Evolutionary conservation across 2,888 invertebrate species (phyloP), one percentile per base, ranked within the genome.

Genomic region (Calameuta idolon): DNA sequence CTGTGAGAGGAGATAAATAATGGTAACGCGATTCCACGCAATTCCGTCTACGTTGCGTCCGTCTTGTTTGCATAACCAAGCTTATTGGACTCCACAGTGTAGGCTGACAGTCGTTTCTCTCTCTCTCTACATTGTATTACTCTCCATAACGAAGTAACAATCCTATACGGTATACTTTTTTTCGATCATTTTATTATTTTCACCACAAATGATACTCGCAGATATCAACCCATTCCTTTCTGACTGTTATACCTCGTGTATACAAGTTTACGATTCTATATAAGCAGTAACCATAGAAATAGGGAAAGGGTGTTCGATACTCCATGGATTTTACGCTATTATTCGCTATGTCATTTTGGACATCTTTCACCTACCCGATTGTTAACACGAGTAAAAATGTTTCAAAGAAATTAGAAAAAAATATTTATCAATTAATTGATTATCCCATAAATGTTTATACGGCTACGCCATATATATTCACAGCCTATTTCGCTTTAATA

Each of bases 21-120:
- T 84, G 83, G 84, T 85, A 84, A 84, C 84, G 82, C 83, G 85
- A 82, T 80, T 83, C 77, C 80, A 79, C 74, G 75, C 84, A 83
- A 85, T 84, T 84, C 85, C 79, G 81, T 85, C 82, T 82, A 81
- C 84, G 79, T 82, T 78, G 80, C 82, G 84, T 81, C 83, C 82
- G 82, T 83, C 83, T 82, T 84, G 84, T 85, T 85, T 85, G 85
- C 83, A 85, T 85, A 85, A 85, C 79, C 84, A 80, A 69, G 2
- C 77, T 82, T 79, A 80, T 82, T 80, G 76, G 82, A 80, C 74
- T 33, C 78, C 68, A 34, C 31, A 69, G 71, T 71, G 69, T 34
- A 30, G 23, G 55, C 55, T 55, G 23, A 23, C 55, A 55, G 55
- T 23, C 55, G 23, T 23, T 55, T 55, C 55, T 55, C 55, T 40